Evolutionary conservation across 2,888 invertebrate species (phyloP).

Genomic region (Bursaphelenchus okinawaensis): DNA sequence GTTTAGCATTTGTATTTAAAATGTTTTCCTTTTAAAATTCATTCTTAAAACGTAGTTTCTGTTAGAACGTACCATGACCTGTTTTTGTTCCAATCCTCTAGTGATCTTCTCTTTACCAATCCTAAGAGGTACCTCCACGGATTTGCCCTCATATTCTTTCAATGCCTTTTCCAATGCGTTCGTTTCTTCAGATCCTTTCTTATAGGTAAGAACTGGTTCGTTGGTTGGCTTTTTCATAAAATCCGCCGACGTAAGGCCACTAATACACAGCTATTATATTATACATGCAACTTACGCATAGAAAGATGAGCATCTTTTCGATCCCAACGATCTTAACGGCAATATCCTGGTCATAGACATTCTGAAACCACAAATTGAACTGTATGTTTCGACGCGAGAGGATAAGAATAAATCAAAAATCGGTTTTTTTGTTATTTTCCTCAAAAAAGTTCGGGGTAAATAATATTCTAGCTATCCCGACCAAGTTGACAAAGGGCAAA

Average conservation of each 20-base stretch:
- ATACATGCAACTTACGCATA: conserved; percentile 11
- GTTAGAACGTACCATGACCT: conserved; percentile 66
- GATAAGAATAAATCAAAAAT: too few species aligned
- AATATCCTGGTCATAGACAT: neutral
- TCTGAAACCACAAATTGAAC: too few species aligned
- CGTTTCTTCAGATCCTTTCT: conserved; percentile 76
- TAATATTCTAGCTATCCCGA: too few species aligned
- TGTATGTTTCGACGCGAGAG: too few species aligned
- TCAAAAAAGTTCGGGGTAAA: too few species aligned
- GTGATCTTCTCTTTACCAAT: conserved; percentile 77
- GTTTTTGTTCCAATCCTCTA: conserved; percentile 63
- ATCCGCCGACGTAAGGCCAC: conserved; percentile 56
- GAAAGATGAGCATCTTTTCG: neutral
- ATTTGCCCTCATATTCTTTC: conserved; percentile 16
- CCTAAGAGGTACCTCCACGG: conserved; percentile 80
- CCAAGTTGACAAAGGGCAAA: too few species aligned
- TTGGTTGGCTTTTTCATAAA: conserved; percentile 59
- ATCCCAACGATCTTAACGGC: neutral
- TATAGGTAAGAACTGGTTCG: conserved; percentile 67
- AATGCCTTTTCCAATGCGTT: conserved; percentile 70
- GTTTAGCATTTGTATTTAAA: neutral
- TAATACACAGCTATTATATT: conserved; percentile 22
- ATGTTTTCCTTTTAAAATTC: neutral
- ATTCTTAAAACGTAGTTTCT: neutral
- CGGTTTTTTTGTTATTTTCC: too few species aligned